Percentiles rank a stretch among this genome's conserved stretches.
Evolutionary conservation across 64 coral and sea anemone genomes (phyloP).

Genomic region (Stylophora pistillata): DNA sequence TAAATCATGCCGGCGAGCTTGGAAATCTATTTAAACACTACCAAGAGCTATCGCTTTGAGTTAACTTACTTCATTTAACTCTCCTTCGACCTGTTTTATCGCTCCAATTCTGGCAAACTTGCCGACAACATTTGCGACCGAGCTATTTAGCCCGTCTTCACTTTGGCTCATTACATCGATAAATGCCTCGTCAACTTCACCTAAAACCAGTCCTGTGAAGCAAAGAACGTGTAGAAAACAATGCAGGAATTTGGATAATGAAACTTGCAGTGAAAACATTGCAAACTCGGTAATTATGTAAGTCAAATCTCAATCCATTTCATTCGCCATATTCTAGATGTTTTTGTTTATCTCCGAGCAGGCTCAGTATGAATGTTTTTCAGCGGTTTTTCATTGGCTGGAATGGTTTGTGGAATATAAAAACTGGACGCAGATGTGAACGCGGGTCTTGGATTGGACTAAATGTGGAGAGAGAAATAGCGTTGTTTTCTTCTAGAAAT

Average conservation of each 20-base stretch:
- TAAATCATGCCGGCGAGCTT: not conserved
- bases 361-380: not conserved
- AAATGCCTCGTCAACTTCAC: conserved; percentile 40
- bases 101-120: conserved; percentile 22
- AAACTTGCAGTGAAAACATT: conserved; percentile 38
- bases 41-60: not conserved
- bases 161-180: conserved; percentile 30
- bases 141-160: conserved; percentile 28
- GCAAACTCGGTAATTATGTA: not conserved
- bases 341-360: not conserved
- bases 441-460: not conserved
- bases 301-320: not conserved
- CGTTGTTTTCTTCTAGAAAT: too few relatives aligned
- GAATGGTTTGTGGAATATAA: not conserved
- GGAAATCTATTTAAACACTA: not conserved
- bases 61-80: conserved; percentile 27
- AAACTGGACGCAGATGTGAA: not conserved
- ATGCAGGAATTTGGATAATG: conserved; percentile 2
- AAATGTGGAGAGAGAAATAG: too few relatives aligned
- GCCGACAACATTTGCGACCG: conserved; percentile 18
- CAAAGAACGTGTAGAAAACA: conserved; percentile 26
- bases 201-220: conserved; percentile 18
- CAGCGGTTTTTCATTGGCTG: not conserved
- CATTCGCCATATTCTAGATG: not conserved
- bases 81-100: conserved; percentile 27